These are phyloP conservation scores for Eupithecia pulchellata DNA, from an alignment of 2,888 invertebrate species.

Conservation along the genomic window DNA sequence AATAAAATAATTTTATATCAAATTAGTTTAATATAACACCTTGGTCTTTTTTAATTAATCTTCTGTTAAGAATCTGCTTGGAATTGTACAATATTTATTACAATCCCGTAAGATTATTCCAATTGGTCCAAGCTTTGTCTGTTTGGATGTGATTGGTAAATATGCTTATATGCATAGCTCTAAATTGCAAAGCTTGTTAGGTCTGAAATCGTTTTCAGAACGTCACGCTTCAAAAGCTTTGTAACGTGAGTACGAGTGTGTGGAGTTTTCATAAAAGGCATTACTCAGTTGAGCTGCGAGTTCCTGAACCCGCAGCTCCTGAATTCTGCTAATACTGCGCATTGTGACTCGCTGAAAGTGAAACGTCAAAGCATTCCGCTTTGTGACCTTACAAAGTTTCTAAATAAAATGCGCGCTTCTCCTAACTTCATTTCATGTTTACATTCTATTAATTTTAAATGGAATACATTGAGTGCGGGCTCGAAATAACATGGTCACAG, in stretches of 20 bases:
- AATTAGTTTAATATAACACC: too few species aligned
- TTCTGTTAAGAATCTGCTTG: neutral
- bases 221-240: neutral
- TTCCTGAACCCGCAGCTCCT: slow-evolving; percentile 17
- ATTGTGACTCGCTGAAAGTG: slow-evolving; percentile 46
- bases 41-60: neutral
- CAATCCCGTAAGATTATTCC: neutral
- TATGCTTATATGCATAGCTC: neutral
- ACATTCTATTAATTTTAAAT: slow-evolving; percentile 74
- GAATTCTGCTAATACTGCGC: slow-evolving; percentile 50
- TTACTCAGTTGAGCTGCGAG: neutral
- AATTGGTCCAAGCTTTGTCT: neutral
- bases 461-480: slow-evolving; percentile 69
- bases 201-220: neutral
- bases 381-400: slow-evolving; percentile 43
- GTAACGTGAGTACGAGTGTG: neutral
- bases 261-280: slow-evolving; percentile 13
- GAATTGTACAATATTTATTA: neutral
- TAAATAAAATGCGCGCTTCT: slow-evolving; percentile 45
- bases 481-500: slow-evolving; percentile 70
- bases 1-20: too few species aligned
- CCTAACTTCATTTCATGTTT: slow-evolving; percentile 55
- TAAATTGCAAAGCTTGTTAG: slow-evolving; percentile 1
- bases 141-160: neutral
- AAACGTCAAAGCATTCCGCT: slow-evolving; percentile 46